These are phyloP conservation scores for Takifugu flavidus DNA, from an alignment of 2,113 vertebrate species.

Conservation along the genomic window DNA sequence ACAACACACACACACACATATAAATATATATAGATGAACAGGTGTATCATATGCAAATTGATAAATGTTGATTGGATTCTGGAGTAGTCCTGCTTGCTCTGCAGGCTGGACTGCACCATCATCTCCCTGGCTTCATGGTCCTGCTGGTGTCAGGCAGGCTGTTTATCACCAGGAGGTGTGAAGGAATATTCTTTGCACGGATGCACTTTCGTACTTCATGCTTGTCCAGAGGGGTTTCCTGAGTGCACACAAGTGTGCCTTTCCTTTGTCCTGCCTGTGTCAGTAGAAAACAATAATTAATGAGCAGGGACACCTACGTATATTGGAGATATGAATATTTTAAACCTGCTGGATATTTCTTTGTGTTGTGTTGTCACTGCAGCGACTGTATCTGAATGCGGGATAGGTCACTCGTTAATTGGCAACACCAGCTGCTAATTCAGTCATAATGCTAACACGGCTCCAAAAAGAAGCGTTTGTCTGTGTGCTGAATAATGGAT, in stretches of 20 bases:
- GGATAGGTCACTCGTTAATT: slow-evolving; percentile 39
- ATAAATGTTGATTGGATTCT: slow-evolving; percentile 30
- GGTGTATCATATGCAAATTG: slow-evolving; percentile 34
- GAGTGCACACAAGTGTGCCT: slow-evolving; percentile 12
- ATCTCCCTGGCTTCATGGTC: slow-evolving; percentile 17
- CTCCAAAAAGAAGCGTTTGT: slow-evolving; percentile 27
- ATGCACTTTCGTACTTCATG: neutral
- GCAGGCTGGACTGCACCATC: slow-evolving; percentile 12
- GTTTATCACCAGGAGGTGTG: slow-evolving; percentile 12
- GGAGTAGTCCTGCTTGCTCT: slow-evolving; percentile 24
- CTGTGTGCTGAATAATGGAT: slow-evolving; percentile 59
- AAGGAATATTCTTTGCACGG: too few relatives aligned
- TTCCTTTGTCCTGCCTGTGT: slow-evolving; percentile 7
- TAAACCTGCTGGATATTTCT: slow-evolving; percentile 22
- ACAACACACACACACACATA: neutral
- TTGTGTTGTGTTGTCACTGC: slow-evolving; percentile 23
- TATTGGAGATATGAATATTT: slow-evolving; percentile 30
- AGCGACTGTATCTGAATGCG: slow-evolving; percentile 2
- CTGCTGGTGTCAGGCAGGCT: slow-evolving; percentile 45
- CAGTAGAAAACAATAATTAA: slow-evolving; percentile 45
- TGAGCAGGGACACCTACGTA: slow-evolving; percentile 14
- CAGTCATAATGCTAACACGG: slow-evolving; percentile 25
- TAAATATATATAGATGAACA: neutral
- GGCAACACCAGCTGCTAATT: slow-evolving; percentile 18
- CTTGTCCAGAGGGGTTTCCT: slow-evolving; percentile 12